Base-by-base conservation (phyloP, 2,797 vertebrate genomes). In the Lepilemur septentrionalis region DNA sequence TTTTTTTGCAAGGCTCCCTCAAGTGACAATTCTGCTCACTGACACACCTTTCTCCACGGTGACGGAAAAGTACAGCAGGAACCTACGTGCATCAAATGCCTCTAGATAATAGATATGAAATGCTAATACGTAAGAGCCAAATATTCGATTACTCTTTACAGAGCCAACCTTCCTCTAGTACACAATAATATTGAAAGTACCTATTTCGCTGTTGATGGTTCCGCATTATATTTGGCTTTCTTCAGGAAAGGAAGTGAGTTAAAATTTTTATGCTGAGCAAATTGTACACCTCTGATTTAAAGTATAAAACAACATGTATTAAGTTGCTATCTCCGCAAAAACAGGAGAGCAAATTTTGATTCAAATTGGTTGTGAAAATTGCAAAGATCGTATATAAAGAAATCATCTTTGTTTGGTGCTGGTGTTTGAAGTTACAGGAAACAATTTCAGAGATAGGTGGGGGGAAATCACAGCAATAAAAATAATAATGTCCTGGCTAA, bases 1-100 rank as follows among this genome's bases (percentile, higher is more conserved):
- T 70, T 84, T 73, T 78, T 94, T 87, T 93, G 88, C 88, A 89
- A 81, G 41, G 1, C 12, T 70, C 84, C 41, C 75, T 96, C 75
- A 5, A 14, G 23, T 86, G 52, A 35, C 72, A 70, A 4, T 55
- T 87, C 20, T 55, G 32, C 35, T 90, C 81, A 57, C 22, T 32
- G 84, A 86, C 83, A 86, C 50, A 23, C 2, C 63, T 90, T 52
- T 20, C 70, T 63, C 67, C 18, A 63, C 50, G 83, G n/a, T 86
- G 76, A 94, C 69, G 75, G 72, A 87, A 90, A 93, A 55, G 17
- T 69, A 35, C 1, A 50, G 15, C 15, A 89, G 82, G 30, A 50
- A 59, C 57, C 5, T 35, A 81, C 15, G 48, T 38, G 70, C 94
- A 43, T 15, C 13, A 25, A 28, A 30, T 1, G 13, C 2, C 30